These are phyloP conservation scores for Polydrusus tereticollis DNA, from an alignment of 2,888 invertebrate species.

Conservation along the genomic window DNA sequence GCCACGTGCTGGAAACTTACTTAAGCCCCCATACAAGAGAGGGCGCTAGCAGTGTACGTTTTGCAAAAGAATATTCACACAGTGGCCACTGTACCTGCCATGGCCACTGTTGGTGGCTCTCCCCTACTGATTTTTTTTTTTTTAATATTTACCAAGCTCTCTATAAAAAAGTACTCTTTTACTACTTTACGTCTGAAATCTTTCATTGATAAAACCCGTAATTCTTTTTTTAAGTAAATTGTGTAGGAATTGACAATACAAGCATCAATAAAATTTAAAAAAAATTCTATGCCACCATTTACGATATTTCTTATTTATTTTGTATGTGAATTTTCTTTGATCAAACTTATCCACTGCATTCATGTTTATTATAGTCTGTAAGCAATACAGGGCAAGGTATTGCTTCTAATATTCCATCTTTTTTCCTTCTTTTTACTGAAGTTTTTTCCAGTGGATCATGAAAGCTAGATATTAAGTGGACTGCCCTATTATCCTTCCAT, in stretches of 20 bases:
- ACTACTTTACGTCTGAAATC: constrained; percentile 45
- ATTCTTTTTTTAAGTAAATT: no score
- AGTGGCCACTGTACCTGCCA: no score
- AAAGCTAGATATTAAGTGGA: constrained; percentile 55
- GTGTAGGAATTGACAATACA: constrained; percentile 51
- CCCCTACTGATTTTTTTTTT: no score
- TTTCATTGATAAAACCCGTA: constrained; percentile 39
- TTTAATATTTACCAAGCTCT: no score
- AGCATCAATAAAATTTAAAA: constrained; percentile 55
- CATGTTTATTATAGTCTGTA: constrained; percentile 57
- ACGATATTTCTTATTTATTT: constrained; percentile 56
- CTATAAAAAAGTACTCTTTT: no score
- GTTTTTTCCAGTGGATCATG: constrained; percentile 51
- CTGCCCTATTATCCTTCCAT: constrained; percentile 56
- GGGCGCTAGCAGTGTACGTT: no score
- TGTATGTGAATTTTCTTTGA: constrained; percentile 52
- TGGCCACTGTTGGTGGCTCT: no score
- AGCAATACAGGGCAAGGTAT: constrained; percentile 53
- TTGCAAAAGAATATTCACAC: no score
- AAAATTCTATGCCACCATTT: no score
- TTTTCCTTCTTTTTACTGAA: constrained; percentile 39
- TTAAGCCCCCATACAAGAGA: no score
- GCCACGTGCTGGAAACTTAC: no score
- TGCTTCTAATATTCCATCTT: constrained; percentile 49
- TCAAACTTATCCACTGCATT: constrained; percentile 56